These are phyloP conservation scores for Delphinus delphis DNA, from an alignment of 2,113 vertebrate genomes.

Conservation along the genomic window DNA sequence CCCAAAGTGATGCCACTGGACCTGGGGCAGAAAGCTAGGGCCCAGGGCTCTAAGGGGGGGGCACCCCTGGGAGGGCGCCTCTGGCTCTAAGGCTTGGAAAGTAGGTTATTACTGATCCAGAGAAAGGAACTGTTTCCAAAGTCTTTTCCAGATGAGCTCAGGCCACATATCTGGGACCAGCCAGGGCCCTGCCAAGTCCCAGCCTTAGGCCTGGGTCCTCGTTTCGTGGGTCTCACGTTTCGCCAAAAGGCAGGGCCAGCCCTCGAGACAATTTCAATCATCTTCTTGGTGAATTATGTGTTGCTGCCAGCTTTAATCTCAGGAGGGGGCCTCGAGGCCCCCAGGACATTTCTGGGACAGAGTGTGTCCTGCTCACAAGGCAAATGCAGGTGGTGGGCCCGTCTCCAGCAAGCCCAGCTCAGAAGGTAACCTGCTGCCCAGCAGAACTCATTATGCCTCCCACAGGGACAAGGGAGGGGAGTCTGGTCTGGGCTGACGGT, in stretches of 20 bases:
- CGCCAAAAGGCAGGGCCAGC: not conserved
- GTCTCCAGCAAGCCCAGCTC: not conserved
- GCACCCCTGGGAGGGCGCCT: not conserved
- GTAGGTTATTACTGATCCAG: not conserved
- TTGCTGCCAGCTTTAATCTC: not conserved
- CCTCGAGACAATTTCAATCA: not conserved
- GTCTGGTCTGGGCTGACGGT: not conserved
- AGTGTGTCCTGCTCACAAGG: not conserved
- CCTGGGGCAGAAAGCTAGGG: not conserved
- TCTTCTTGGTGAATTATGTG: not conserved
- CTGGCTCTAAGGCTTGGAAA: not conserved
- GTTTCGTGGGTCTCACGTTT: not conserved
- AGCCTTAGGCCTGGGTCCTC: not conserved
- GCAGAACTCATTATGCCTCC: not conserved
- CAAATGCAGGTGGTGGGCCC: fast-evolving
- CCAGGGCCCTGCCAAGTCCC: not conserved
- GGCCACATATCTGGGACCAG: not conserved
- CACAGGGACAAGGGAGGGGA: not conserved
- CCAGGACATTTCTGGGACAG: not conserved
- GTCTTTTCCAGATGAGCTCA: not conserved
- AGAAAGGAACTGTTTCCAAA: not conserved
- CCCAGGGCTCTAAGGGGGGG: too few relatives aligned
- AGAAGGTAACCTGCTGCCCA: not conserved
- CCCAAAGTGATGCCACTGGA: not conserved
- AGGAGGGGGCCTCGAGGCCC: not conserved